Evolutionary conservation across 1,140 invertebrate species (phyloP).

Genomic region (Pseudomyrmex cubaensis): DNA sequence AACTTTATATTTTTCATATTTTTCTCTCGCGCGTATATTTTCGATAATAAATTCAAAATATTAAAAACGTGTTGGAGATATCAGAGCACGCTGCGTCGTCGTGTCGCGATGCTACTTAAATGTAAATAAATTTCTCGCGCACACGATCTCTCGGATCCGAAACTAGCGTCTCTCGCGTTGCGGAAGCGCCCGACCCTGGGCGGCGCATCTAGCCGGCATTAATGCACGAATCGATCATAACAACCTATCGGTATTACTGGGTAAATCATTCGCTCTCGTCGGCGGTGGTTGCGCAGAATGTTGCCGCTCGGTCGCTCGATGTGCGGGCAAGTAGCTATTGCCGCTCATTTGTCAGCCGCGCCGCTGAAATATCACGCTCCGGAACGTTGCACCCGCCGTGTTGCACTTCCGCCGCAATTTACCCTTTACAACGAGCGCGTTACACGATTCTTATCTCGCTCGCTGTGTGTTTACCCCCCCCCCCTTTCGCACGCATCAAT

Average conservation of each 20-base stretch:
- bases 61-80: no score
- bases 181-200: constrained; percentile 22
- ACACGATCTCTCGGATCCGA: not conserved
- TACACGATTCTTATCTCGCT: constrained; percentile 30
- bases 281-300: constrained; percentile 62
- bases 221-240: constrained; percentile 74
- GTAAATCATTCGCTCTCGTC: constrained; percentile 72
- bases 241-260: constrained; percentile 71
- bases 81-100: no score
- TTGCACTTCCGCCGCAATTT: constrained; percentile 57
- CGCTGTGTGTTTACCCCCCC: not conserved
- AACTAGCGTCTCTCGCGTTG: not conserved
- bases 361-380: constrained; percentile 72
- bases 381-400: constrained; percentile 60
- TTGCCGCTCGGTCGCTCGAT: constrained; percentile 60
- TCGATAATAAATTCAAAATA: no score
- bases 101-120: no score
- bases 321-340: constrained; percentile 74
- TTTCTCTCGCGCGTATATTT: no score
- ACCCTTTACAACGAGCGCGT: constrained; percentile 20
- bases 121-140: no score
- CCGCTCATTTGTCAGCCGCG: constrained; percentile 74
- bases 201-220: constrained; percentile 63
- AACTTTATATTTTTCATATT: no score
- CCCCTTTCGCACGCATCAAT: no score